phyloP scores from a whole-genome alignment of 2,888 invertebrate genomes.

The Oasisia sp. region DNA sequence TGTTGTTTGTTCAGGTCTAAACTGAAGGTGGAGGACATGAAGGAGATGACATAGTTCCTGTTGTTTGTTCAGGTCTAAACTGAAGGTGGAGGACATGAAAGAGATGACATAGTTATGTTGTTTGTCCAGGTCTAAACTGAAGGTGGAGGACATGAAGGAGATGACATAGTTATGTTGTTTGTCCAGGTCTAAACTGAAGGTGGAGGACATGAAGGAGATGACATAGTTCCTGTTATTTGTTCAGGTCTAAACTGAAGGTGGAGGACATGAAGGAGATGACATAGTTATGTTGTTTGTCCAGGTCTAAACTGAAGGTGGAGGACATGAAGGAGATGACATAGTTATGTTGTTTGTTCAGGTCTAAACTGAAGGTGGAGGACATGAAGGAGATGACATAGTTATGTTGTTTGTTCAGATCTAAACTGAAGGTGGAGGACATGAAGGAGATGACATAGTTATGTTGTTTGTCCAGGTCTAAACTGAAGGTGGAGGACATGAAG shows the following conservation, averaged over 20 bases:
- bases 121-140: conserved; percentile 74
- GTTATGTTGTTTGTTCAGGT: conserved; percentile 63
- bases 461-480: conserved; percentile 74
- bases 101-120: conserved; percentile 51
- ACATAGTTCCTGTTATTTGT: conserved; percentile 1
- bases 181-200: conserved; percentile 81
- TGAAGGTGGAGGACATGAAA: conserved; percentile 82
- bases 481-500: too few species aligned
- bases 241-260: conserved; percentile 84
- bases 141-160: too few species aligned
- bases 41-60: conserved; percentile 55
- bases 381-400: conserved; percentile 67
- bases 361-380: conserved; percentile 87
- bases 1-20: conserved; percentile 73
- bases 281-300: conserved; percentile 41
- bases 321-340: too few species aligned
- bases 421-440: conserved; percentile 85
- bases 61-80: conserved; percentile 74
- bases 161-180: neutral
- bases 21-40: conserved; percentile 83
- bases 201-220: conserved; percentile 77
- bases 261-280: conserved; percentile 74
- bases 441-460: conserved; percentile 56
- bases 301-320: conserved; percentile 73
- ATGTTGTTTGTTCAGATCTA: conserved; percentile 71